Conservation (phyloP, 2,888 invertebrate genomes). For the Amphiduros pacificus region DNA sequence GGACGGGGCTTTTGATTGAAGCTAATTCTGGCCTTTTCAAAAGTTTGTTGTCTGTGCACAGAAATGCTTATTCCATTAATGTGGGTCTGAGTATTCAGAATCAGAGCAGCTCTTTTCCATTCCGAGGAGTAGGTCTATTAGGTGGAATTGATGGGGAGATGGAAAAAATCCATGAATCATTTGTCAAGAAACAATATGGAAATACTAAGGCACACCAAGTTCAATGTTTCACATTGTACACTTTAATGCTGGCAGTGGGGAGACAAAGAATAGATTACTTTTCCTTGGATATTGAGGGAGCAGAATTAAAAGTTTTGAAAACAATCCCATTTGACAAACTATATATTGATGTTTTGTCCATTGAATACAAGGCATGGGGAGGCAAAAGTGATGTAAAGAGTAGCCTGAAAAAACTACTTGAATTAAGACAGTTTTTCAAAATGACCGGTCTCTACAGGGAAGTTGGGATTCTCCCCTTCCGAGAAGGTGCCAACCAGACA, state of each 20-base stretch:
- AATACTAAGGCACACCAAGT: background rate
- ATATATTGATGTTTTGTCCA: no score
- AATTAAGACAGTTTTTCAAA: no score
- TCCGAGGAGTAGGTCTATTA: background rate
- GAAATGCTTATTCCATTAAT: constrained; percentile 69
- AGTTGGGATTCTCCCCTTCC: no score
- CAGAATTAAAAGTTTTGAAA: background rate
- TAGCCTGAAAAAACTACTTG: no score
- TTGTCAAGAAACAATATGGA: background rate
- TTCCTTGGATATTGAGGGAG: constrained; percentile 1
- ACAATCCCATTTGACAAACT: constrained; percentile 2
- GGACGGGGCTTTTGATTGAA: constrained; percentile 77
- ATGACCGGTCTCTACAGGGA: no score
- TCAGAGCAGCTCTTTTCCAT: background rate
- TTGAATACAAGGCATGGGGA: no score
- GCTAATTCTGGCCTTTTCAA: background rate
- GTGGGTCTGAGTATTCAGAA: constrained; percentile 71
- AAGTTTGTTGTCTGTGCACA: constrained; percentile 65
- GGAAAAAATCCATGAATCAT: background rate
- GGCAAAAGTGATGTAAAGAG: no score
- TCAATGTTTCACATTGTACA: background rate
- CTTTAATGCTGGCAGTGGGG: background rate
- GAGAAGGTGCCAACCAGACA: no score
- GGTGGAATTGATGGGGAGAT: background rate
- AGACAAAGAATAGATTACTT: background rate